Percentiles rank a stretch among this genome's conserved stretches.
These are phyloP conservation scores for Orbicella faveolata DNA, from an alignment of 64 coral and sea anemone species.

Conservation along the genomic window DNA sequence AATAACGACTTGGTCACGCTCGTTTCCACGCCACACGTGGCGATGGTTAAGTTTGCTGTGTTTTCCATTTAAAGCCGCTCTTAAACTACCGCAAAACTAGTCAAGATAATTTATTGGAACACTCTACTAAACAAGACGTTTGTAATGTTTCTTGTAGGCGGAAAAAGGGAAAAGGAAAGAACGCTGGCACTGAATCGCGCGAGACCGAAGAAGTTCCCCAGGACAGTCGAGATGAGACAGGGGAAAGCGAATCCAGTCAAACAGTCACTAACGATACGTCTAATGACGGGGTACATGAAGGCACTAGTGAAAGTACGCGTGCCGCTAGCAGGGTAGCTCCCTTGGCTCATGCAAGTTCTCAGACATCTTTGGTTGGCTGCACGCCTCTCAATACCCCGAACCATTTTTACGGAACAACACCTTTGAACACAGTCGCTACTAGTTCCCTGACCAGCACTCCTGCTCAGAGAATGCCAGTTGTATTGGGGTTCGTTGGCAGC, in stretches of 20 bases:
- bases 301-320: neutral
- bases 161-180: conserved; percentile 12
- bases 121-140: neutral
- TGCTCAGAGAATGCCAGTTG: neutral
- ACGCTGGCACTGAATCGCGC: neutral
- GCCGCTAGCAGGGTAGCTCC: neutral
- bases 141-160: neutral
- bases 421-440: neutral
- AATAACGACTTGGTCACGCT: too few species aligned
- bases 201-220: neutral
- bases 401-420: conserved; percentile 2
- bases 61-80: too few species aligned
- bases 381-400: conserved; percentile 19
- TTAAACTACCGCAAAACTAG: too few species aligned
- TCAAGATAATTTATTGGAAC: too few species aligned
- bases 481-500: conserved; percentile 12
- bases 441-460: neutral
- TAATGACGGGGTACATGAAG: neutral
- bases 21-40: too few species aligned
- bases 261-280: neutral
- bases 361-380: neutral
- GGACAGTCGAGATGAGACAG: neutral
- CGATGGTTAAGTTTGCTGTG: too few species aligned
- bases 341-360: neutral
- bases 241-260: neutral